Evolutionary conservation across 2,888 invertebrate genomes (phyloP).

Genomic region (Monoplex corrugatus): DNA sequence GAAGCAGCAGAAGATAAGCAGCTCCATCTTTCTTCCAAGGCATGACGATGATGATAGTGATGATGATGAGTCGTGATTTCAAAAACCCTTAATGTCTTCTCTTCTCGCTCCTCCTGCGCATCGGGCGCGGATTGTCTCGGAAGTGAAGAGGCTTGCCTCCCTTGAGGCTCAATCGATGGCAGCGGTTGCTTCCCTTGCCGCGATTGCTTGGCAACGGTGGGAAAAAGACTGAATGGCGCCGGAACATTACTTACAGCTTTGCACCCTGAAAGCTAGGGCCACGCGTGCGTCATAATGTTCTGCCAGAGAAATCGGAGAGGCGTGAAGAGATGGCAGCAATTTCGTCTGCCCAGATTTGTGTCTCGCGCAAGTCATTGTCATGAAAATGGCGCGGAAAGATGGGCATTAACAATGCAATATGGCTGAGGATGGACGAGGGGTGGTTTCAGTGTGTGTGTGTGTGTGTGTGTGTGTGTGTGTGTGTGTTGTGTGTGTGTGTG

Average conservation of each 20-base stretch:
- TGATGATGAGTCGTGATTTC: too few relatives aligned
- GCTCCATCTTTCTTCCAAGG: background rate
- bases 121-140: background rate
- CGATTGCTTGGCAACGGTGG: conserved; percentile 20
- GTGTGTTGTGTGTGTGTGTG: conserved; percentile 24
- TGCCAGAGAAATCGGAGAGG: background rate
- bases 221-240: background rate
- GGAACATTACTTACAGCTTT: conserved; percentile 20
- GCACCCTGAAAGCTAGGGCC: background rate
- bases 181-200: background rate
- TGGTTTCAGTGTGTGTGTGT: background rate
- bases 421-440: background rate
- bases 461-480: conserved; percentile 16
- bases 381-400: background rate
- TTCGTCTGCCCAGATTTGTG: background rate
- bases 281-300: background rate
- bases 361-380: background rate
- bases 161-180: conserved; percentile 5
- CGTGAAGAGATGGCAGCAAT: background rate
- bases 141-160: background rate
- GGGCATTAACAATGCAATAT: background rate
- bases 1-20: background rate
- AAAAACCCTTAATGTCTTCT: conserved; percentile 10
- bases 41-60: background rate
- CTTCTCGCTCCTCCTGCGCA: background rate